Evolutionary conservation across 2,797 vertebrate genomes (phyloP), one percentile per base, ranked within the genome.

Genomic region (Artibeus lituratus): DNA sequence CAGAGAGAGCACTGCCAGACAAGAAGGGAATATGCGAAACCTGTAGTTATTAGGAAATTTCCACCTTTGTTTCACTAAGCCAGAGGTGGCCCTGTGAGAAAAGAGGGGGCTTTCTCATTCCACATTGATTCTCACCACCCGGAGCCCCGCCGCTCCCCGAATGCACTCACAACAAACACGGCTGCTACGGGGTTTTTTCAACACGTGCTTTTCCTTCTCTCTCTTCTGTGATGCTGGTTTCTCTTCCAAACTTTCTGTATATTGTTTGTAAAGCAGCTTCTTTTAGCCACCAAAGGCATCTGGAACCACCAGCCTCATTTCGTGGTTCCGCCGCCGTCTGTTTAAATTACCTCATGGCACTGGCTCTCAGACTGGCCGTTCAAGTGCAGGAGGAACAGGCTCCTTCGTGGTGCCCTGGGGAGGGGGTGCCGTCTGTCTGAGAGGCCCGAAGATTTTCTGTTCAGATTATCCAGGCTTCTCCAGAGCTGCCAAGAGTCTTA

Each of bases 1-100:
- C 65, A 97, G 90, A 44, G 96, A 96, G 88, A 97, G n/a, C 65
- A 0, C 22, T 97, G 97, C 97, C 96, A 98, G 96, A 97, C 95
- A 96, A 94, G 85, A 98, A 98, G 96, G 86, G 86, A 97, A 87
- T 87, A 96, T 73, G 62, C 87, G 85, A 98, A 98, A 78, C 57
- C 94, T 96, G 42, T 96, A 96, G 78, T 93, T 94, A 59, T 95
- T 96, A 42, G 90, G 72, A 95, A 91, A 96, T 26, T 55, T 95
- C 87, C 90, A 4, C 87, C 83, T 97, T 94, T 95, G 93, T 96
- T 91, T 88, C 94, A 70, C 74, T 65, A 76, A 97, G 92, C 94
- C 86, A 96, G 26, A 78, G 72, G 74, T 24, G 32, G 62, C 29
- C 88, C 91, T 87, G 69, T 84, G 67, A 0, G 0, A 62, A 53